Evolutionary conservation across 2,113 vertebrate genomes (phyloP), one percentile per base, ranked within the genome.

Genomic region (Zapus hudsonius): DNA sequence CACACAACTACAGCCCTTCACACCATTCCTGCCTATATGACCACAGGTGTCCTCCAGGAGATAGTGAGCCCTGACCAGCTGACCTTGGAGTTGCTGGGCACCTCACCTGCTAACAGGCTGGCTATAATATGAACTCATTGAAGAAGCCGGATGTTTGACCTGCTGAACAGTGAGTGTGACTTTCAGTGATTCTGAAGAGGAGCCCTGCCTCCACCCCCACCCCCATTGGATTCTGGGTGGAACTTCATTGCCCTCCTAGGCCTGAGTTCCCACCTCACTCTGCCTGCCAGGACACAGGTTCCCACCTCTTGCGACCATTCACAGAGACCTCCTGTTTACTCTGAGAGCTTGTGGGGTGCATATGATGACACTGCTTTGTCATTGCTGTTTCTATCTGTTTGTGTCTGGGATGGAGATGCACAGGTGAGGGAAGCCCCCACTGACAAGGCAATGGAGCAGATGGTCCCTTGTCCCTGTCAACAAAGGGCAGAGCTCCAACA

Each of bases 1-100:
- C 66, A 64, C 66, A 16, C 13, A 27, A 0, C 3, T 5, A 27
- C 29, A 61, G 5, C 36, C 61, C 33, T 22, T 1, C 1, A 1
- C 10, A 12, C 7, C 66, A 27, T 2, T 22, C 67, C 25, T 25
- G 10, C 36, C 29, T n/a, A 1, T 29, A 55, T 36, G 84, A 47
- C 55, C 25, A 7, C 11, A 13, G 1, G 10, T 44, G 19, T 31
- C 29, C 7, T 23, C 16, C 31, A 5, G 40, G 22, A 64, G 55
- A 31, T 33, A 11, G 74, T 5, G 38, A 74, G 63, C 22, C 31
- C 47, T 8, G 17, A 3, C 1, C 0, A 33, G n/a, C 17, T 61
- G 40, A 74, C 23, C 3, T 23, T 64, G 0, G 13, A 29, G 17
- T 10, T 66, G 33, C 59, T 47, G 33, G 19, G 44, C 2, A 1